Base-by-base conservation (phyloP, 2,888 invertebrate species). In the Anodontia alba region DNA sequence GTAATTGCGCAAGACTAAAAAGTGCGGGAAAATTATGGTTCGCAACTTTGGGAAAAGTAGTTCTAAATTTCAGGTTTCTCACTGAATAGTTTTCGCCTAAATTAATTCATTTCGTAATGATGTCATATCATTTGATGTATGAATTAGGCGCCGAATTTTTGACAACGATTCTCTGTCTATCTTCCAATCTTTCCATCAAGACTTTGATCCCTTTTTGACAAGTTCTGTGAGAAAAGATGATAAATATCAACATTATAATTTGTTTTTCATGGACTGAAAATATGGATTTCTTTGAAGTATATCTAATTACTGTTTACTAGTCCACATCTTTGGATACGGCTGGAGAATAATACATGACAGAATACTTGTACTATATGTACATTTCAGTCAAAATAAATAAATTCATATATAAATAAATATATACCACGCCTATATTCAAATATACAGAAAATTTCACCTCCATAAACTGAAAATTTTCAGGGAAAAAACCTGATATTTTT, bases 81-180 rank as follows among this genome's bases (percentile, higher is more conserved):
- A 33, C 62, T 33, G 62, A 62, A 33, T 62, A 33, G 1, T 33
- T 62, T 33, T 33, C 31, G 20, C 20, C 12, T 31, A 23, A 62
- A 62, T 62, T 33, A 62, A 62, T 62, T 62, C 29, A 33, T 62
- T 33, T 62, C 31, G 33, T 31, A 20, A 62, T 23, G 62, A 62
- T 62, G 31, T 1, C 20, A 33, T 62, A 33, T 33, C 62, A 33
- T 62, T 54, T 62, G 62, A 62, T 62, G 62, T 62, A 29, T 62
- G 62, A 62, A 33, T 62, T 62, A 62, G 62, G 62, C 62, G 62
- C 62, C 62, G 12, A 33, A 33, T 62, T 54, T 49, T 62, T 62
- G 62, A 62, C 62, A 62, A 33, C 33, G 17, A 33, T 62, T 62
- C 23, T 62, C 62, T 33, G 26, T 33, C 20, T 62, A 33, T 33